These are phyloP conservation scores for Cottus gobio DNA, from an alignment of 2,113 vertebrate species.

Conservation along the genomic window DNA sequence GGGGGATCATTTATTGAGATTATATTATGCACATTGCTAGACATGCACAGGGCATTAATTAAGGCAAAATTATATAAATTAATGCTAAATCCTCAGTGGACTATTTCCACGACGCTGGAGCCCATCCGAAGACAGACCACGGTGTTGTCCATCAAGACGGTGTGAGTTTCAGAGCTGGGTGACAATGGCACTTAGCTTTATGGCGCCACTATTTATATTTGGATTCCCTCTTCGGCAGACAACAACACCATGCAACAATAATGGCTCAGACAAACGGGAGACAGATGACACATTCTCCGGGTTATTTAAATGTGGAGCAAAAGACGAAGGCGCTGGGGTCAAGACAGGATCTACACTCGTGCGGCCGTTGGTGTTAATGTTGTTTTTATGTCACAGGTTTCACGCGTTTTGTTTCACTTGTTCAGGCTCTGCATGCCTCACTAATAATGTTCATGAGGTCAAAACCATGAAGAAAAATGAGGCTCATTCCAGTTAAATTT, in stretches of 20 bases:
- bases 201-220: slow-evolving; percentile 75
- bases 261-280: slow-evolving; percentile 14
- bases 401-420: neutral
- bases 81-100: neutral
- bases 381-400: neutral
- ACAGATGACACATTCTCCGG: neutral
- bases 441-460: neutral
- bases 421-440: neutral
- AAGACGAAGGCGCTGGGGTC: neutral
- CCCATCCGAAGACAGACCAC: slow-evolving; percentile 3
- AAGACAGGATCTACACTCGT: neutral
- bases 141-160: slow-evolving; percentile 57
- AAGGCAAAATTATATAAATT: neutral
- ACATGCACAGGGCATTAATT: neutral
- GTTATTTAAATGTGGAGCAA: neutral
- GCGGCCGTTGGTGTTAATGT: neutral
- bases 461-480: neutral
- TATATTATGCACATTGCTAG: neutral
- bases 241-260: slow-evolving; percentile 30
- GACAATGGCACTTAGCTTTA: slow-evolving; percentile 72
- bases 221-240: slow-evolving; percentile 57
- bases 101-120: neutral
- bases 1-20: neutral
- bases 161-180: slow-evolving; percentile 74
- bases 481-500: neutral